These are phyloP conservation scores for Bombus pascuorum DNA, from an alignment of 1,140 invertebrate genomes.

Conservation along the genomic window DNA sequence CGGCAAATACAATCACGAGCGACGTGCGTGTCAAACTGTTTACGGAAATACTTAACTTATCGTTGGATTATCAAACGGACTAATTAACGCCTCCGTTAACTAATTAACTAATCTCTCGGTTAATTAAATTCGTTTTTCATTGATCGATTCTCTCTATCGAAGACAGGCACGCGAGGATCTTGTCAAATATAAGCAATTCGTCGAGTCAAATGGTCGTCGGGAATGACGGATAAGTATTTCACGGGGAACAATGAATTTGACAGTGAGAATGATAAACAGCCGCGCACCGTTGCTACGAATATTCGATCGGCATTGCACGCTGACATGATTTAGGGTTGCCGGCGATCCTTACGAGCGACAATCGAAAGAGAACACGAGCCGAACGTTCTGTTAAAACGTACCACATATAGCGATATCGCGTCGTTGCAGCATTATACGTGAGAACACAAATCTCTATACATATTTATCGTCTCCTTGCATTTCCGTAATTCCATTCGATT, in stretches of 20 bases:
- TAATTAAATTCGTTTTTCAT: conserved; percentile 9
- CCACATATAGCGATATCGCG: neutral
- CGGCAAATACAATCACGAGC: conserved; percentile 5
- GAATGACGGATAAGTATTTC: conserved; percentile 63
- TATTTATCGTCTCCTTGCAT: too few species aligned
- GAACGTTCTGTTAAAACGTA: neutral
- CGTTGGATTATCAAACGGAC: neutral
- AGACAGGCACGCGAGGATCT: conserved; percentile 4
- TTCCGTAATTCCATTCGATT: neutral
- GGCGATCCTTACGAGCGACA: neutral
- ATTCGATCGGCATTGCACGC: conserved; percentile 13
- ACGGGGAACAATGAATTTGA: conserved; percentile 53
- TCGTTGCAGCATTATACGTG: too few species aligned
- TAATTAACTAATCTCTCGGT: too few species aligned
- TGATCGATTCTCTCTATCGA: too few species aligned
- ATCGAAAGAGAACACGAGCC: neutral
- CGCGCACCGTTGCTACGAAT: conserved; percentile 12
- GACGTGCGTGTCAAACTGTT: neutral
- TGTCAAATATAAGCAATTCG: conserved; percentile 15
- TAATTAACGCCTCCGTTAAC: neutral
- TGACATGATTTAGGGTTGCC: conserved; percentile 15
- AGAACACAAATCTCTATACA: neutral
- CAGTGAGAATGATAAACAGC: conserved; percentile 46
- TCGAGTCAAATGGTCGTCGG: conserved; percentile 51
- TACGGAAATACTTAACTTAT: conserved; percentile 3